Percentiles rank a stretch among this genome's conserved stretches.
Conservation (phyloP, 2,797 vertebrate species). For the Gallinago nigripennis region DNA sequence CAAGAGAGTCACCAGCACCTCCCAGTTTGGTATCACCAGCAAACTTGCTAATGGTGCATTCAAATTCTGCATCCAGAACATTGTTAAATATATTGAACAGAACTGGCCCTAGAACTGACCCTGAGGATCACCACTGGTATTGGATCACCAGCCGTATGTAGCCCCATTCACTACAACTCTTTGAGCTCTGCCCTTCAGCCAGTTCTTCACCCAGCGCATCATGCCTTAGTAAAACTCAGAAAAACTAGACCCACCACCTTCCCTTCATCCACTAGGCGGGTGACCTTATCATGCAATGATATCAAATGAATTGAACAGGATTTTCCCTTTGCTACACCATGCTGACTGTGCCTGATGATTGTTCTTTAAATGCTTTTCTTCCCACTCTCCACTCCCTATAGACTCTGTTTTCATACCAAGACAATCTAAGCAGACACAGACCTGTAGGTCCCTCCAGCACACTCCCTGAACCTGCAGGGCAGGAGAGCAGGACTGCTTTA, state of each 20-base stretch:
- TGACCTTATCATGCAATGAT: not conserved
- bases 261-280: not conserved
- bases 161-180: not conserved
- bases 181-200: not conserved
- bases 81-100: not conserved
- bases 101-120: not conserved
- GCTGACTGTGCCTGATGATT: not conserved
- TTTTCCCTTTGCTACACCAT: not conserved
- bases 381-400: rapidly evolving
- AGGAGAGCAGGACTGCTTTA: not conserved
- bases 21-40: not conserved
- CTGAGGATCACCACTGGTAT: not conserved
- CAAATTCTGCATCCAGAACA: not conserved
- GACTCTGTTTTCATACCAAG: not conserved
- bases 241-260: not conserved
- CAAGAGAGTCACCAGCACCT: not conserved
- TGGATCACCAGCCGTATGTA: rapidly evolving
- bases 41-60: not conserved
- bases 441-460: not conserved
- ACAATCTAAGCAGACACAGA: not conserved
- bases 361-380: not conserved
- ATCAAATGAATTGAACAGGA: not conserved
- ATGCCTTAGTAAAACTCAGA: not conserved
- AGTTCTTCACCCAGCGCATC: not conserved
- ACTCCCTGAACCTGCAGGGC: not conserved